Evolutionary conservation across 2,888 invertebrate genomes (phyloP), one percentile per base, ranked within the genome.

Genomic region (Drosophila acutilabella): DNA sequence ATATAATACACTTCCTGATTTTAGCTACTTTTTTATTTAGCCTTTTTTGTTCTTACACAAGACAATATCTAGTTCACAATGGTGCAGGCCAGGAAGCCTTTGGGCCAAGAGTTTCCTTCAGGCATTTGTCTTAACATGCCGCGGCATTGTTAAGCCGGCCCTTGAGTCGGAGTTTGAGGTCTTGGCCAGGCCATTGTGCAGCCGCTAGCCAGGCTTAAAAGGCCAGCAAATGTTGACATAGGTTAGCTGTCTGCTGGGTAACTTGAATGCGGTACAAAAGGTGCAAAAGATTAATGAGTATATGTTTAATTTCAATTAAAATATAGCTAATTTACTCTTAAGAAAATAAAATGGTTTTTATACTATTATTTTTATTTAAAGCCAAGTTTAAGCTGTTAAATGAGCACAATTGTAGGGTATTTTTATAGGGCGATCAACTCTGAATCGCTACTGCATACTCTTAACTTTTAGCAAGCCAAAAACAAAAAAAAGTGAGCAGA

Each of bases 1-100:
- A 86, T 86, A 89, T 89, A 86, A 86, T 86, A 88, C 83, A 84
- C 83, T 84, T 84, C 83, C 83, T 84, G 83, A 84, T 84, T 86
- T 88, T 53, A 77, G 41, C 51, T 50, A 45, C 45, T 13, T 18
- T 36, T 64, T n/a, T 44, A 41, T 14, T 20, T 52, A 16, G 38
- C 18, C 33, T 47, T 26, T 48, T 18, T 40, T 47, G 56, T 18
- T 26, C 8, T 18, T 44, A 45, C 53, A 69, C 26, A 26, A 26
- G 26, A 47, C 45, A 62, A 78, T 78, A 88, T 88, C 76, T 88
- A 88, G 82, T 85, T 76, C 88, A 88, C 78, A 78, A 76, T 78
- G 75, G 54, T 14, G 30, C 56, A 26, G 48, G 45, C 36, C 38
- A 44, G 23, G 45, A 53, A 33, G 70, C 38, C 13, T 44, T 26